These are phyloP conservation scores for Ailuropoda melanoleuca DNA, from an alignment of 2,113 vertebrate species.

Conservation along the genomic window DNA sequence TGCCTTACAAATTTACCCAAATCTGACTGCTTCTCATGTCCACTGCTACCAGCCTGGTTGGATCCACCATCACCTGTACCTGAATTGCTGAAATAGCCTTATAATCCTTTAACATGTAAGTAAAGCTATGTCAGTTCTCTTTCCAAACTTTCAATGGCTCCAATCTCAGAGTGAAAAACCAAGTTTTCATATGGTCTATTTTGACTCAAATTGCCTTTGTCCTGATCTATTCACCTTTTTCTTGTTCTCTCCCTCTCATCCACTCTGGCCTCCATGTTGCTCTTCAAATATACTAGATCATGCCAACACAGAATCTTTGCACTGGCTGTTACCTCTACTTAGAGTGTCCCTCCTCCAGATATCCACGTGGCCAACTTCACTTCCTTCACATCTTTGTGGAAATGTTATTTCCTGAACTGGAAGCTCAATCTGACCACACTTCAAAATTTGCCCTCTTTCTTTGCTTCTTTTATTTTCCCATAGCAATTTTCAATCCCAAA, in stretches of 20 bases:
- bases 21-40: neutral
- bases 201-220: neutral
- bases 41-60: neutral
- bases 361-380: neutral
- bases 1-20: neutral
- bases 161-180: neutral
- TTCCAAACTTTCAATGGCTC: neutral
- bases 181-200: too few relatives aligned
- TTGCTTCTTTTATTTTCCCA: neutral
- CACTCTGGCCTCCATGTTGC: neutral
- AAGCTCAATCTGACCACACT: neutral
- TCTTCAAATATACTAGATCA: neutral
- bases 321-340: neutral
- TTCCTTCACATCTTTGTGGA: neutral
- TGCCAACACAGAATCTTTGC: neutral
- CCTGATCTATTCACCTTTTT: neutral
- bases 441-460: neutral
- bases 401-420: neutral
- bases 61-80: neutral
- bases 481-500: neutral
- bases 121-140: neutral
- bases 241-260: neutral
- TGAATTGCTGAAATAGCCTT: neutral
- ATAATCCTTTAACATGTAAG: neutral
- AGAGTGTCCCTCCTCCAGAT: neutral